These are phyloP conservation scores for Poecile montanus DNA, from an alignment of 2,797 vertebrate species.

Conservation along the genomic window DNA sequence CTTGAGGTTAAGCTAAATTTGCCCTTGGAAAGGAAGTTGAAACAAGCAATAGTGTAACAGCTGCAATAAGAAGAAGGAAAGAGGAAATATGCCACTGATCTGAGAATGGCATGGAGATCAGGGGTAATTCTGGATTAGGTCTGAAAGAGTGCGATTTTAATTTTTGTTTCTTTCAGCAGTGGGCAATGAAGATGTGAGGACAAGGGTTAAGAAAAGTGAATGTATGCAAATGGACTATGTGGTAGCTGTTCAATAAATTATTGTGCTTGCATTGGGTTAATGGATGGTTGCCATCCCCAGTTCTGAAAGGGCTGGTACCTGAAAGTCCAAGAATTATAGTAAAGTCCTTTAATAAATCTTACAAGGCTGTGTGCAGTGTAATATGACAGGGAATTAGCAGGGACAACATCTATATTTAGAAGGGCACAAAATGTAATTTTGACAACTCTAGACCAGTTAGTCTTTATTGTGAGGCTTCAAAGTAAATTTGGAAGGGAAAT, in stretches of 20 bases:
- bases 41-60: not conserved
- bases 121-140: slow-evolving; percentile 7
- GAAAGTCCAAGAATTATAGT: not conserved
- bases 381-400: not conserved
- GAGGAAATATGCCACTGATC: not conserved
- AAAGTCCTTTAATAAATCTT: not conserved
- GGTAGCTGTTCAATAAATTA: not conserved
- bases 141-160: not conserved
- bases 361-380: not conserved
- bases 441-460: not conserved
- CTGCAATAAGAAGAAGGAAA: slow-evolving; percentile 40
- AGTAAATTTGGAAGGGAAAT: not conserved
- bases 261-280: not conserved
- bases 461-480: not conserved
- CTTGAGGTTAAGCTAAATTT: not conserved
- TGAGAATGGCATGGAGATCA: not conserved
- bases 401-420: not conserved
- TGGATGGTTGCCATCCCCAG: not conserved
- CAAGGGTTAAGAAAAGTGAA: not conserved
- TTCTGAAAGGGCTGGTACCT: not conserved
- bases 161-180: not conserved
- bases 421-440: not conserved
- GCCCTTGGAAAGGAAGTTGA: slow-evolving; percentile 6
- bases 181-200: not conserved
- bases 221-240: not conserved